phyloP scores from a whole-genome alignment of 1,140 invertebrate genomes.

The Chironomus tepperi region DNA sequence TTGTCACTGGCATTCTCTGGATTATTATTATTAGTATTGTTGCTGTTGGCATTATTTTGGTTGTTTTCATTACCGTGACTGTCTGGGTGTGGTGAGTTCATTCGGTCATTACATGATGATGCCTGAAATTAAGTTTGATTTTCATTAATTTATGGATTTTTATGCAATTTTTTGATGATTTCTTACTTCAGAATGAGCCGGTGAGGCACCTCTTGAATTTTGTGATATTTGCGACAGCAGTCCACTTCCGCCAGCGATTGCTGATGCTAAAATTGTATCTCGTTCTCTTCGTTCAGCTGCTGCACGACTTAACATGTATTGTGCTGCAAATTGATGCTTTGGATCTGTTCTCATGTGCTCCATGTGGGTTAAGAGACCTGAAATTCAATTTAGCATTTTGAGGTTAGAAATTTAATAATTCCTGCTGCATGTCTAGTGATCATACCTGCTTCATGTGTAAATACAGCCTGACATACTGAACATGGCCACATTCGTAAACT shows the following conservation, averaged over 20 bases:
- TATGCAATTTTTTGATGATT: background rate
- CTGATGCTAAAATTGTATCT: constrained; percentile 63
- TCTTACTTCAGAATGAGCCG: background rate
- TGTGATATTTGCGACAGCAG: constrained; percentile 43
- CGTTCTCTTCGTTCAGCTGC: constrained; percentile 80
- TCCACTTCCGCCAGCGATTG: constrained; percentile 51
- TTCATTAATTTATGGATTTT: background rate
- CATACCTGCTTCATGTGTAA: constrained; percentile 87
- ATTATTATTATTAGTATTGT: constrained; percentile 45
- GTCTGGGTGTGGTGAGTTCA: constrained; percentile 70
- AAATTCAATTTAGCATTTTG: too few relatives aligned
- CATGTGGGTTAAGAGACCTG: constrained; percentile 86
- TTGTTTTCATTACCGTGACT: constrained; percentile 51
- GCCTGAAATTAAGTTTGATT: constrained; percentile 44
- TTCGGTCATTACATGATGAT: constrained; percentile 65
- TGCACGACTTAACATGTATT: constrained; percentile 82
- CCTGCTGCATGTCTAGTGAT: constrained; percentile 24
- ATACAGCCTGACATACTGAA: constrained; percentile 86
- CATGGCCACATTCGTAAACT: constrained; percentile 89
- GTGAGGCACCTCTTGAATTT: background rate
- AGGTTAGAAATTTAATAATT: too few relatives aligned
- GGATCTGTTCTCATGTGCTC: constrained; percentile 95
- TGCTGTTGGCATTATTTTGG: constrained; percentile 61
- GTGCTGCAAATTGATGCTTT: constrained; percentile 90
- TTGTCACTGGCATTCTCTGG: background rate